Percentiles rank a stretch among this genome's conserved stretches.
phyloP scores from a whole-genome alignment of 2,797 vertebrate species.

The Melanogrammus aeglefinus region DNA sequence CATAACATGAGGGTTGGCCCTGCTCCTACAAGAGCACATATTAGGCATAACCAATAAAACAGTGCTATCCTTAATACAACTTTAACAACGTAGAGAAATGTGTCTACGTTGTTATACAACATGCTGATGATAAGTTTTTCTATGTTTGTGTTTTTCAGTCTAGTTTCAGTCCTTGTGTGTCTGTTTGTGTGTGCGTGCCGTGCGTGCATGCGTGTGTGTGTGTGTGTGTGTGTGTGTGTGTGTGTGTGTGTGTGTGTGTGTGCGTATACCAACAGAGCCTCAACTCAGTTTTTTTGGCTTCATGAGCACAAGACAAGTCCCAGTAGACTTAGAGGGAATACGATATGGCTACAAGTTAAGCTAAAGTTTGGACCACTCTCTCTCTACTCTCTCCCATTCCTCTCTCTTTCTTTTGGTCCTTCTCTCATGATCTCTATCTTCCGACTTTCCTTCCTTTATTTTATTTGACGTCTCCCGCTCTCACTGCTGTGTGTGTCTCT shows the following conservation, averaged over 20 bases:
- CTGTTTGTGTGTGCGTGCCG: neutral
- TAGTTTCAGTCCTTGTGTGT: neutral
- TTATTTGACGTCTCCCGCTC: neutral
- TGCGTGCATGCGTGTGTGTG: neutral
- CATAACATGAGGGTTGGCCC: neutral
- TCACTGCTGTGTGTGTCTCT: neutral
- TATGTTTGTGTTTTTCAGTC: neutral
- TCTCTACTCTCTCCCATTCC: slow-evolving; percentile 5
- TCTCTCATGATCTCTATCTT: neutral
- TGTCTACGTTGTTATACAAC: too few relatives aligned
- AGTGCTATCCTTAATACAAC: neutral
- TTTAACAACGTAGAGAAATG: neutral
- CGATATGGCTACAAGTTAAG: neutral
- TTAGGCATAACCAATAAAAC: neutral
- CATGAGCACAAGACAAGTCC: neutral
- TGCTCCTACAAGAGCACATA: neutral
- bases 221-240: neutral
- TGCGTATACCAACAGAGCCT: neutral
- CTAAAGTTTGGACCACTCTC: neutral
- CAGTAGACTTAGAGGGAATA: neutral
- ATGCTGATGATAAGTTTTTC: too few relatives aligned
- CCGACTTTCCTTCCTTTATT: neutral
- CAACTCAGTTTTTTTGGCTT: neutral
- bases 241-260: neutral
- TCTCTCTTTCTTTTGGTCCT: neutral